phyloP scores from a whole-genome alignment of 1,140 invertebrate genomes.

The Aradophagus sp. region DNA sequence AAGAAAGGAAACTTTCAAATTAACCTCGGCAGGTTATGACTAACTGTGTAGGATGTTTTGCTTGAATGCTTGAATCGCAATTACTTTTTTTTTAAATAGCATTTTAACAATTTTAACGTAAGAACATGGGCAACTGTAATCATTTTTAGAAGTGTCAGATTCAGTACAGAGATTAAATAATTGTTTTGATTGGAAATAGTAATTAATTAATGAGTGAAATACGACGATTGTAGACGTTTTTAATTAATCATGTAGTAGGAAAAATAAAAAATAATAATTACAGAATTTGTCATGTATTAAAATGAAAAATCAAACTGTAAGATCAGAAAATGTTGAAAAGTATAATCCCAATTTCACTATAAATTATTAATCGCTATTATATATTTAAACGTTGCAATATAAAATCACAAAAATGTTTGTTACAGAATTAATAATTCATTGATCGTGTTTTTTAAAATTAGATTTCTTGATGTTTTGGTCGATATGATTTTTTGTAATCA shows the following conservation, averaged over 20 bases:
- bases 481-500: neutral
- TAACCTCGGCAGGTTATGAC: constrained; percentile 23
- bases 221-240: no score
- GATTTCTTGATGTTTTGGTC: constrained; percentile 1
- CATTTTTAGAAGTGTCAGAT: no score
- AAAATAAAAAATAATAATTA: neutral
- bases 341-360: no score
- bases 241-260: constrained; percentile 1
- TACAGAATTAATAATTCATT: constrained; percentile 4
- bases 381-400: constrained; percentile 10
- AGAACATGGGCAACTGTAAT: constrained; percentile 16
- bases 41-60: constrained; percentile 41
- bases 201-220: no score
- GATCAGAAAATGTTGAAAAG: no score
- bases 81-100: constrained; percentile 23
- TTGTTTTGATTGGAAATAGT: neutral
- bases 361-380: constrained; percentile 2
- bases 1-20: constrained; percentile 9
- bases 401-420: constrained; percentile 48
- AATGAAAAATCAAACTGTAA: neutral
- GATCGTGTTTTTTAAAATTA: constrained; percentile 1
- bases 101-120: constrained; percentile 24
- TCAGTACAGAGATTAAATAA: neutral
- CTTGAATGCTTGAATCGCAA: constrained; percentile 45
- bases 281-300: neutral